Conservation (phyloP, 2,888 invertebrate genomes). For the Cordilura impudica region DNA sequence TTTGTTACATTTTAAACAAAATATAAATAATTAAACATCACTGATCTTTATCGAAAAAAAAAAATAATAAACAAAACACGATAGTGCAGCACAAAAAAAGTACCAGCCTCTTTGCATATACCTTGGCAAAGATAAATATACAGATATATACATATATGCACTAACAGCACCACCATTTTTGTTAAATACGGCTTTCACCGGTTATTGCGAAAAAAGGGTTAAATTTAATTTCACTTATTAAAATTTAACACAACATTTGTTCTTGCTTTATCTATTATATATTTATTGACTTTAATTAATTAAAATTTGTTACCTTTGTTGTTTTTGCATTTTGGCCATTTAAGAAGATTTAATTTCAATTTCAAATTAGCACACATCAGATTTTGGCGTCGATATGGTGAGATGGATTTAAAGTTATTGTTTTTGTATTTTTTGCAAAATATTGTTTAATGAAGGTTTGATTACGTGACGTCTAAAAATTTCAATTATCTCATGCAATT, state of each 20-base stretch:
- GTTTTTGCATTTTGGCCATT: background rate
- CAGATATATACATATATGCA: slow-evolving; percentile 13
- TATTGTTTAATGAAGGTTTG: slow-evolving; percentile 9
- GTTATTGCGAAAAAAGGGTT: slow-evolving; percentile 6
- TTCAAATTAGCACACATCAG: slow-evolving; percentile 2
- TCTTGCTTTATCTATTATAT: slow-evolving; percentile 13
- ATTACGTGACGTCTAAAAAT: slow-evolving; percentile 39
- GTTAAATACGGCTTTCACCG: background rate
- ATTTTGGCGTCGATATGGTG: background rate
- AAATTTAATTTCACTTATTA: background rate
- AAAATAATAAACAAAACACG: too few species aligned
- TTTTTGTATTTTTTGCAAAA: background rate
- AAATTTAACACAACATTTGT: background rate
- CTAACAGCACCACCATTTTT: background rate
- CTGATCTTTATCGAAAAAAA: too few species aligned
- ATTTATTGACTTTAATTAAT: slow-evolving; percentile 56
- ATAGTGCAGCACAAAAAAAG: too few species aligned
- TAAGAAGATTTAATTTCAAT: slow-evolving; percentile 13
- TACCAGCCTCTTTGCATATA: slow-evolving; percentile 24
- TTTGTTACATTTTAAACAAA: too few species aligned
- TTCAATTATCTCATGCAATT: slow-evolving; percentile 38
- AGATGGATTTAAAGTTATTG: slow-evolving; percentile 9
- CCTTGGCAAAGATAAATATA: background rate
- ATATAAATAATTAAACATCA: too few species aligned
- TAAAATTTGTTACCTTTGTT: slow-evolving; percentile 31